phyloP scores from a whole-genome alignment of 2,113 vertebrate genomes.

The Pantherophis guttatus region DNA sequence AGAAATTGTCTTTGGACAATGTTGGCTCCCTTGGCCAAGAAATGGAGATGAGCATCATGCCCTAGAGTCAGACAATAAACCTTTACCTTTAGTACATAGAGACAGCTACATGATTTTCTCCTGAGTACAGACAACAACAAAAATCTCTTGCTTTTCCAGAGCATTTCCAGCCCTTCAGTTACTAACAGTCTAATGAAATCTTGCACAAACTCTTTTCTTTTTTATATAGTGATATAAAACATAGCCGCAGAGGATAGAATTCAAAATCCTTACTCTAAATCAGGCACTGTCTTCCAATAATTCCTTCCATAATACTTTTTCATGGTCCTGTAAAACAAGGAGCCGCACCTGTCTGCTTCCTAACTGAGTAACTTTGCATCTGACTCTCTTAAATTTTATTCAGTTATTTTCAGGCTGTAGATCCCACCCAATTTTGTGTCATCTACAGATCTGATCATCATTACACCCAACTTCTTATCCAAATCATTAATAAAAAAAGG shows the following conservation, averaged over 20 bases:
- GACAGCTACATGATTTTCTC: not conserved
- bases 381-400: not conserved
- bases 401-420: not conserved
- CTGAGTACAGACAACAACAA: not conserved
- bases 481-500: not conserved
- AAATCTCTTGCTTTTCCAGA: not conserved
- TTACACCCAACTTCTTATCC: not conserved
- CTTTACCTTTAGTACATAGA: not conserved
- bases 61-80: not conserved
- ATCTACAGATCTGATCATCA: not conserved
- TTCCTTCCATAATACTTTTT: not conserved
- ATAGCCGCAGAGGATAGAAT: not conserved
- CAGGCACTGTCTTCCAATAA: not conserved
- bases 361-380: not conserved
- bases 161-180: not conserved
- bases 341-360: not conserved
- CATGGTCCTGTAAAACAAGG: not conserved
- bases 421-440: not conserved
- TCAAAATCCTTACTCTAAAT: not conserved
- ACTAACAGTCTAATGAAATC: not conserved
- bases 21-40: not conserved
- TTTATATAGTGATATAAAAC: not conserved
- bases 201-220: not conserved
- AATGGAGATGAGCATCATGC: not conserved
- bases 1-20: not conserved